Conservation (phyloP, 2,888 invertebrate species). For the Rhagium mordax region DNA sequence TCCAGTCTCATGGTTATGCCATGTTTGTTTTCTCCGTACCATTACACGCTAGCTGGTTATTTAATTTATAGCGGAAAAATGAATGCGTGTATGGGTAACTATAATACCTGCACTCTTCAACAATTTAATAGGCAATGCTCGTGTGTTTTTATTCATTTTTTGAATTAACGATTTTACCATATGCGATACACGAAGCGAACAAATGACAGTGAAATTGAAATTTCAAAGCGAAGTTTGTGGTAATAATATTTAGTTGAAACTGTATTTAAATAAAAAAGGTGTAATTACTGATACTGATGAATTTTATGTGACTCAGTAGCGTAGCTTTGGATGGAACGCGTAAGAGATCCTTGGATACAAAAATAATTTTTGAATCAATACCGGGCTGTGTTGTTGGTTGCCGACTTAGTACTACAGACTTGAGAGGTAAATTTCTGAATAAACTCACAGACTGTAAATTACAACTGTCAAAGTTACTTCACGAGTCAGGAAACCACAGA, state of each 20-base stretch:
- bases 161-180: not conserved
- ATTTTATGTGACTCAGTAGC: too few species aligned
- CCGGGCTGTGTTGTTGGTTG: too few species aligned
- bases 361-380: too few species aligned
- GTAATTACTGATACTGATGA: not conserved
- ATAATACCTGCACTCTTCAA: not conserved
- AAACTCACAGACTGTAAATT: too few species aligned
- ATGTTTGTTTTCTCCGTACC: conserved; percentile 53
- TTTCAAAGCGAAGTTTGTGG: not conserved
- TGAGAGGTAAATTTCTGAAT: too few species aligned
- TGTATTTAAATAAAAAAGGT: not conserved
- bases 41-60: conserved; percentile 39
- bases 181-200: not conserved
- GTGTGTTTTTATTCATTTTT: not conserved
- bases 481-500: too few species aligned
- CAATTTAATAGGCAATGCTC: not conserved
- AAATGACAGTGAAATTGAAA: not conserved
- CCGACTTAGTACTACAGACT: too few species aligned
- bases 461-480: too few species aligned
- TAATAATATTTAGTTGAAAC: not conserved
- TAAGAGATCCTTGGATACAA: not conserved
- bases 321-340: too few species aligned
- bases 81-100: not conserved
- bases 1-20: conserved; percentile 50
- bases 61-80: conserved; percentile 24